A percentile compares a stretch with the other conserved stretches of the same genome.
These are phyloP conservation scores for Ifrita kowaldi DNA, from an alignment of 2,113 vertebrate genomes.

Conservation along the genomic window DNA sequence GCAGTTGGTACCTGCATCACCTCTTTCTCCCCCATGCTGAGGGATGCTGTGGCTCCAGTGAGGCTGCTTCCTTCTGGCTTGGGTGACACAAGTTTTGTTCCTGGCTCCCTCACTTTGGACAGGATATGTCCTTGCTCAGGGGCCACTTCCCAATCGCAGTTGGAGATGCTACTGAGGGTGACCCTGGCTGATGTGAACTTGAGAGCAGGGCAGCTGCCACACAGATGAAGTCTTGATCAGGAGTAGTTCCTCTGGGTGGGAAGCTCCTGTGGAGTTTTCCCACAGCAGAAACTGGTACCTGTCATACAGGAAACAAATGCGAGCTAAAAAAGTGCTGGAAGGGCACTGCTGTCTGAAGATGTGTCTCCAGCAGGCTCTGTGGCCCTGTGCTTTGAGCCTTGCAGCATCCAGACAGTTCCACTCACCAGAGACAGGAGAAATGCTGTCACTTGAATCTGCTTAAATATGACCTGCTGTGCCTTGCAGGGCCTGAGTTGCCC, in stretches of 20 bases:
- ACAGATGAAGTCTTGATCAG: neutral
- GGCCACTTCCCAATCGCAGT: neutral
- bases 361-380: neutral
- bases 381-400: neutral
- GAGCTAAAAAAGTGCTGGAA: neutral
- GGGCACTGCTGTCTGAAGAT: neutral
- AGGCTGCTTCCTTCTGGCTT: neutral
- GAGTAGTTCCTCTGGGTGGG: neutral
- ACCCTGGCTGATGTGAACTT: neutral
- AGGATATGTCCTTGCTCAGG: neutral
- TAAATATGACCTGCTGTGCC: neutral
- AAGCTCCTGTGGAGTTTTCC: neutral
- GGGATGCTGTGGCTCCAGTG: neutral
- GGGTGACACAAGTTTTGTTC: neutral
- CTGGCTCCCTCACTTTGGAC: neutral
- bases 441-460: neutral
- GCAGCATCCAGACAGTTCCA: neutral
- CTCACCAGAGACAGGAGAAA: neutral
- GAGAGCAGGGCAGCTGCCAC: neutral
- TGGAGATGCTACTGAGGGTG: neutral
- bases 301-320: neutral
- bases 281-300: neutral
- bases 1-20: neutral
- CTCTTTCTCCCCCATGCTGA: neutral
- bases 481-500: neutral